Evolutionary conservation across 2,113 vertebrate species (phyloP), one percentile per base, ranked within the genome.

Genomic region (Apus apus): DNA sequence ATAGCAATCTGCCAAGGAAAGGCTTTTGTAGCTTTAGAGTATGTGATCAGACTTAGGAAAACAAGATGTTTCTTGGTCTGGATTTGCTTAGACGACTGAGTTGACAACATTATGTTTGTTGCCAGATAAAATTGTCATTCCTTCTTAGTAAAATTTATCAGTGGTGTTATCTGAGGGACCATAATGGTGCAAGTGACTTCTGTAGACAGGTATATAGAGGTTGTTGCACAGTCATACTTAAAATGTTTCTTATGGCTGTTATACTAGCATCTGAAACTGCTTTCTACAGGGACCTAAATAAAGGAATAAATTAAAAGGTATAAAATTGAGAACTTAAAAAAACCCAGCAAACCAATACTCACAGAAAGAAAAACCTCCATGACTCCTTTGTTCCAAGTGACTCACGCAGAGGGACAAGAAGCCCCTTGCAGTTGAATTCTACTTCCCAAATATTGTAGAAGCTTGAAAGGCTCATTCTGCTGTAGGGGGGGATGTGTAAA

Each of bases 271-370:
- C 6, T 60, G 67, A 43, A 87, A 46, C 26, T 8, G 4, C 45
- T 48, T 89, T 67, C 36, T 81, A 13, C 29, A 51, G 5, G 50
- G n/a, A 74, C 22, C 23, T 84, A 68, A 85, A 56, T 6, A 76
- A 12, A 83, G 34, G 11, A 68, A 61, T 23, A 83, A 79, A 53
- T 23, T 36, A 16, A 77, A 89, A 32, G 6, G 10, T 5, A 19
- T 76, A 8, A 8, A 74, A 26, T 30, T 46, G 43, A 65, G 8
- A 87, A 54, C 43, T 76, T 36, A 7, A 38, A 83, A 7, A 38
- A 29, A 17, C 0, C 0, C 77, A 29, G 38, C 13, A 26, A 32
- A n/a, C 0, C 8, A 57, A 36, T 11, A n/a, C 27, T 15, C 15
- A 14, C 36, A 25, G 8, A 15, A 58, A 54, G 7, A 15, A 38